A percentile compares a stretch with the other conserved stretches of the same genome.
phyloP scores from a whole-genome alignment of 2,888 invertebrate genomes.

The Lamproptera curius region DNA sequence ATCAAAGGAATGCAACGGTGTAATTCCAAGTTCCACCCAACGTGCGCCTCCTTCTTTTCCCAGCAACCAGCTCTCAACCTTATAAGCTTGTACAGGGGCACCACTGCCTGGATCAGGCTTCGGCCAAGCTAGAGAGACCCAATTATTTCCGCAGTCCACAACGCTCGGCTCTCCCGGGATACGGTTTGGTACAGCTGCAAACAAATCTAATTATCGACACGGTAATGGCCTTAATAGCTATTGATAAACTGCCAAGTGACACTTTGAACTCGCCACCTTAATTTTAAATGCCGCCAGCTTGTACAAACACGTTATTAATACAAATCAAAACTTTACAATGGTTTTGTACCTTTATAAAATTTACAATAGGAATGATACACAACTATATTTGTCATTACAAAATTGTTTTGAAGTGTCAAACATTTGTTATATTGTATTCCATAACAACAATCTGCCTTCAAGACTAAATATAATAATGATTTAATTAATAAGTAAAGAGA shows the following conservation, averaged over 20 bases:
- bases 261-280: constrained; percentile 44
- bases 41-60: constrained; percentile 90
- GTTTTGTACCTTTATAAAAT: too few relatives aligned
- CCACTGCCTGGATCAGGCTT: constrained; percentile 82
- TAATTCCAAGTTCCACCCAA: constrained; percentile 89
- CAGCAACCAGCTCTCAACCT: constrained; percentile 88
- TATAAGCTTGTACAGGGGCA: constrained; percentile 89
- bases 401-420: too few relatives aligned
- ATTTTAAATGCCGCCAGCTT: constrained; percentile 33
- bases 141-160: constrained; percentile 90
- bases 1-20: constrained; percentile 88
- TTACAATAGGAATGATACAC: too few relatives aligned
- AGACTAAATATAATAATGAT: too few relatives aligned
- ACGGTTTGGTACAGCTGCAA: constrained; percentile 88
- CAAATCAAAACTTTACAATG: too few relatives aligned
- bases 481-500: too few relatives aligned
- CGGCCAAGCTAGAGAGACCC: constrained; percentile 91
- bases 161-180: constrained; percentile 86
- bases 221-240: constrained; percentile 57
- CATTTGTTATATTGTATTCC: too few relatives aligned
- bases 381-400: too few relatives aligned
- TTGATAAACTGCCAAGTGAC: constrained; percentile 56
- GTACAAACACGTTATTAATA: neutral
- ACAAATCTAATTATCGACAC: constrained; percentile 43
- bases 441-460: too few relatives aligned